Evolutionary conservation across 2,888 invertebrate genomes (phyloP).

Genomic region (Schizaphis graminum): DNA sequence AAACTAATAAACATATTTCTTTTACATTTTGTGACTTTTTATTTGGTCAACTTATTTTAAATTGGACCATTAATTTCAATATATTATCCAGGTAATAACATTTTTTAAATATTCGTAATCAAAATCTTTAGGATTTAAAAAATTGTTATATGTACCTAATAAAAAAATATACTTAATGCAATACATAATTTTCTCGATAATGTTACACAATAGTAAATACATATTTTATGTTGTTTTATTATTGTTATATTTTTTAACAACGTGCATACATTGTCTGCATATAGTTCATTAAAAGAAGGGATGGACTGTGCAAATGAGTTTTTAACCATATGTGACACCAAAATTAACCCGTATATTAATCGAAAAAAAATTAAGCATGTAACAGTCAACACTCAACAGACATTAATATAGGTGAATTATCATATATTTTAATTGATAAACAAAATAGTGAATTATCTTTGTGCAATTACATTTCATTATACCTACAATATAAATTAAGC

Average conservation of each 20-base stretch:
- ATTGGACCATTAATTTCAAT: neutral
- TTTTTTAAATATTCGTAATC: neutral
- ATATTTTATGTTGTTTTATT: neutral
- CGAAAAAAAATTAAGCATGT: neutral
- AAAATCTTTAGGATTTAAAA: neutral
- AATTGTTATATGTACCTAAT: neutral
- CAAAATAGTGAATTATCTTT: neutral
- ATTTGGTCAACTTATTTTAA: neutral
- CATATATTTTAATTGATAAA: neutral
- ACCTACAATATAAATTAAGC: neutral
- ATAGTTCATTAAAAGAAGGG: neutral
- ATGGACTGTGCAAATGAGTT: neutral
- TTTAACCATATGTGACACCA: neutral
- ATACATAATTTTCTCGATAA: neutral
- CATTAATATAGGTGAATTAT: neutral
- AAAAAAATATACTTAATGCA: neutral
- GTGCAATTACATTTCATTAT: neutral
- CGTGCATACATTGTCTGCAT: neutral
- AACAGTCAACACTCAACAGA: neutral
- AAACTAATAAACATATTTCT: conserved; percentile 2
- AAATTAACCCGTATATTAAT: neutral
- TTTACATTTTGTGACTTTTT: neutral
- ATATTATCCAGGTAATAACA: neutral
- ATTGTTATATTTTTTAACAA: neutral
- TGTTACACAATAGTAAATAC: neutral